These are phyloP conservation scores for Gymnobelideus leadbeateri DNA, from an alignment of 2,113 vertebrate species.

Conservation along the genomic window DNA sequence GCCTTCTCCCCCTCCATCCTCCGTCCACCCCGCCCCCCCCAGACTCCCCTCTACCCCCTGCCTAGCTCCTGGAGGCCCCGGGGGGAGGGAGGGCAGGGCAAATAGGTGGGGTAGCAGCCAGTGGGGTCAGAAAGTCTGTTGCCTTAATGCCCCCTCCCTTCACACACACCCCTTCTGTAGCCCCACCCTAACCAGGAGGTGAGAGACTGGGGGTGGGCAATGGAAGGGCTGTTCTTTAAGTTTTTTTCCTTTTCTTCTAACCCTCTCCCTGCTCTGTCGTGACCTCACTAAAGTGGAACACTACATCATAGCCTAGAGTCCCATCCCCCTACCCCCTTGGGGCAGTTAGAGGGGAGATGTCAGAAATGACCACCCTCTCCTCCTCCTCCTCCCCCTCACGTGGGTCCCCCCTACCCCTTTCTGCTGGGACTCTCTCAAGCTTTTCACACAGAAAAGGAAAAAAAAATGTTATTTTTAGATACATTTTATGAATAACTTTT, in stretches of 20 bases:
- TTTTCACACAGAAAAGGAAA: constrained; percentile 82
- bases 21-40: not conserved
- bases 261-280: constrained; percentile 64
- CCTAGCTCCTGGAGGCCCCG: constrained; percentile 50
- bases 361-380: constrained; percentile 50
- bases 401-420: not conserved
- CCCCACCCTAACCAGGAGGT: constrained; percentile 46
- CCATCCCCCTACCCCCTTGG: constrained; percentile 51
- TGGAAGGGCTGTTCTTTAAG: constrained; percentile 49
- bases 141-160: constrained; percentile 76
- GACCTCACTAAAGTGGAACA: constrained; percentile 79
- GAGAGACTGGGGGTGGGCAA: constrained; percentile 63
- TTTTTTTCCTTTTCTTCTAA: constrained; percentile 52
- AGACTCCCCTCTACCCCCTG: constrained; percentile 13
- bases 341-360: constrained; percentile 60
- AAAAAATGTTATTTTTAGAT: constrained; percentile 88
- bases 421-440: constrained; percentile 78
- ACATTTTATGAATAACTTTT: constrained; percentile 89
- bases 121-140: constrained; percentile 78
- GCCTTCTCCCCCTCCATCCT: constrained; percentile 64
- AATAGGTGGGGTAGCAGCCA: constrained; percentile 49
- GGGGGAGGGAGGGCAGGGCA: constrained; percentile 37
- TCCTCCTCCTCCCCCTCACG: constrained; percentile 44
- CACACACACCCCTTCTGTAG: constrained; percentile 43
- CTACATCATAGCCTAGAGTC: constrained; percentile 74